Evolutionary conservation across 2,797 vertebrate genomes (phyloP).

Genomic region (Peromyscus melanophrys): DNA sequence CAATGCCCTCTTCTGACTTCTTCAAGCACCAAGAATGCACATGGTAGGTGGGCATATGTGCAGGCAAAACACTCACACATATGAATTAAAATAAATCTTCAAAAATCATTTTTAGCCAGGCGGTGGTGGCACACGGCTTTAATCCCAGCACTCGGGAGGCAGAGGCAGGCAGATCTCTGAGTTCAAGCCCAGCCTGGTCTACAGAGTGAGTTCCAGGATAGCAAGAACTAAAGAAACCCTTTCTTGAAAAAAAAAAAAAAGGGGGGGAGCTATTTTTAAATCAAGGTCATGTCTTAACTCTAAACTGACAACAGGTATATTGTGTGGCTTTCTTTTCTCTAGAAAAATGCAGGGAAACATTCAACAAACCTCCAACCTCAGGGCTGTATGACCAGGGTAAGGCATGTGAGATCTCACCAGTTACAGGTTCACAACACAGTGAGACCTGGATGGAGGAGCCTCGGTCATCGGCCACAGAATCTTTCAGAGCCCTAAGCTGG

Average conservation of each 20-base stretch:
- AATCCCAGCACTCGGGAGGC: no score
- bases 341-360: background rate
- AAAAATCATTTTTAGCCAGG: background rate
- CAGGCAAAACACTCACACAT: background rate
- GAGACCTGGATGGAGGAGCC: background rate
- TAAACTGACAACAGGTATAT: background rate
- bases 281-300: slow-evolving; percentile 11
- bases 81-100: background rate
- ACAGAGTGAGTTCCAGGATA: no score
- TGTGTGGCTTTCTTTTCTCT: background rate
- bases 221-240: no score
- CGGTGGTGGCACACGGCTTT: no score
- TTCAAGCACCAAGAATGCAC: background rate
- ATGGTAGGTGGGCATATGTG: background rate
- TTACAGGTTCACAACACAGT: background rate
- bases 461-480: background rate
- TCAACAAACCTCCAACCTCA: background rate
- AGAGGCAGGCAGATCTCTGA: no score
- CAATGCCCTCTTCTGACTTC: background rate
- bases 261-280: background rate
- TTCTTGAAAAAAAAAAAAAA: no score
- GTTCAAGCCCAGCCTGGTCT: no score
- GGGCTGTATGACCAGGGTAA: background rate
- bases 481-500: background rate
- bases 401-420: background rate